Evolutionary conservation across 2,888 invertebrate species (phyloP), one percentile per base, ranked within the genome.

Genomic region (Drosophila greeni): DNA sequence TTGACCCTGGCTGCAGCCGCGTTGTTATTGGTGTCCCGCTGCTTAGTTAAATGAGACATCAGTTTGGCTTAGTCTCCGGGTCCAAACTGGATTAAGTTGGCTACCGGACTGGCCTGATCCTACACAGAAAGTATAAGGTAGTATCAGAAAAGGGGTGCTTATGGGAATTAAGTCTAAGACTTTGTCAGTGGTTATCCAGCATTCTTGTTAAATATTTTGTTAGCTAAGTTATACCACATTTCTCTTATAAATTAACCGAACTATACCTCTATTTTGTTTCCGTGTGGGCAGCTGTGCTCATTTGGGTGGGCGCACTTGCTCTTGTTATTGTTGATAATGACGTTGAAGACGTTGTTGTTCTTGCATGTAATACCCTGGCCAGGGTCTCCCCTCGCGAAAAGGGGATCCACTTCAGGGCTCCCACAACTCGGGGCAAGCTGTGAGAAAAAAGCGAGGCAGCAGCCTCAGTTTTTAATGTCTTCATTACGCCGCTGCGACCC

Each of bases 41-140:
- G 78, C 82, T 82, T 83, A 83, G 79, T 70, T 84, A 79, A 79
- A 79, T 84, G 84, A 79, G 84, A 84, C 84, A 84, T 79, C 84
- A 79, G 52, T 68, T 68, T 52, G 45, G 67, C 20, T 79, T 79
- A 79, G 40, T 51, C 59, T 20, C n/a, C 37, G 65, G 48, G 37
- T 24, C 51, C 39, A 16, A 67, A 66, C 57, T 66, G 67, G 66
- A 66, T 43, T 66, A 48, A 48, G 43, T 26, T 31, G 52, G 51
- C 64, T 62, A 51, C 64, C 42, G 61, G 49, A 42, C 61, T 33
- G 51, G 45, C 31, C 14, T 14, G 12, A 5, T 4, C 5, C 18
- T 45, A 45, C 45, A 45, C 29, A 8, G 14, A 20, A 14, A 8
- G 18, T 8, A 40, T 1, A 40, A 8, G 3, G 7, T 14, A n/a